Evolutionary conservation across 92 coral and sea anemone species (phyloP), one percentile per base, ranked within the genome.

Genomic region (Bergia sp.): DNA sequence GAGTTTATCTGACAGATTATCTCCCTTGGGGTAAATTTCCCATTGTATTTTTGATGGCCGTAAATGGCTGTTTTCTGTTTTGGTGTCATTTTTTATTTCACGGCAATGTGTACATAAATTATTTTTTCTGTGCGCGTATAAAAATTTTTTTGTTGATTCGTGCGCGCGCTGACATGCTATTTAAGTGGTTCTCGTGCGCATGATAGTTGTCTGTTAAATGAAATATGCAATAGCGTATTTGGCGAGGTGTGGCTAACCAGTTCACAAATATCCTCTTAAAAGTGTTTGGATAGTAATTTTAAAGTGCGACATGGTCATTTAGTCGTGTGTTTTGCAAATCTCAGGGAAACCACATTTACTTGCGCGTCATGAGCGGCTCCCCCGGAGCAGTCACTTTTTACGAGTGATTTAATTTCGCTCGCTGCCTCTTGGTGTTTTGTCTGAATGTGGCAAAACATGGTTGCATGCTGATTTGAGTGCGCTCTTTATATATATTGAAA

Each of bases 11-110:
- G 66, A 84, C 87, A 84, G 43, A 43, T 84, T 84, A 84, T 84
- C 87, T 84, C 87, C 42, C 78, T 47, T 84, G 87, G 85, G 87
- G 87, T 84, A 69, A 65, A 84, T 84, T 72, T 71, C 36, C 79
- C 39, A 84, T 84, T 84, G 87, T 84, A 69, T 84, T 69, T 72
- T 36, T 45, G 87, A 84, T 84, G 79, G 67, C 87, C 79, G 42
- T 84, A 84, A 84, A 84, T 69, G 87, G 77, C 58, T 69, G 87
- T 71, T 84, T 84, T 69, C 78, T 69, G 12, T 84, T 66, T 84
- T 84, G 79, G 45, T 71, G 87, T 71, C 79, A 43, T 45, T 69
- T 84, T 64, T 82, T 72, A 37, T 69, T 84, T 29, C 74, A 42
- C 23, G 71, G 40, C 57, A 36, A 69, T 29, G 78, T 84, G 79